These are phyloP conservation scores for Anagyrus pseudococci DNA, from an alignment of 2,888 invertebrate genomes.

Conservation along the genomic window DNA sequence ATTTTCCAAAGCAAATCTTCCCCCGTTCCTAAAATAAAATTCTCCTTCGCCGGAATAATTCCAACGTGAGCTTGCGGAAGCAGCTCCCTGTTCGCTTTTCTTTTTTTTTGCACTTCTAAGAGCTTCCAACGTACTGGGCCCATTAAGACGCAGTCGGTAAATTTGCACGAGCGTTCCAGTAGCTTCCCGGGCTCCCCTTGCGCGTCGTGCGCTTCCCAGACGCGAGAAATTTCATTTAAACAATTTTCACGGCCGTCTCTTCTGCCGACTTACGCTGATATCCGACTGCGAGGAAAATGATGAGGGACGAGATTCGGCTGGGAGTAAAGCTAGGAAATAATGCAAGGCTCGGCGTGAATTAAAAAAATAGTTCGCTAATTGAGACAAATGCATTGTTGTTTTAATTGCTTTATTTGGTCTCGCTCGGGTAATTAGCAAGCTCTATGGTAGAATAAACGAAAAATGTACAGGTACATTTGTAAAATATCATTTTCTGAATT, in stretches of 20 bases:
- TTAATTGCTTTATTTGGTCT: no score
- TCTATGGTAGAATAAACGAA: no score
- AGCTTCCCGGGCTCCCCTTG: no score
- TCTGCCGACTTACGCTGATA: background rate
- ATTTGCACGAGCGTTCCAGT: no score
- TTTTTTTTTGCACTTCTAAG: background rate
- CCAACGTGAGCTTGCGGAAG: background rate
- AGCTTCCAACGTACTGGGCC: slow-evolving; percentile 5
- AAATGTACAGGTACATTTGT: no score
- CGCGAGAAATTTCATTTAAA: slow-evolving; percentile 26
- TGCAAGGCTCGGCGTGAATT: background rate
- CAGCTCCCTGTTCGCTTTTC: background rate
- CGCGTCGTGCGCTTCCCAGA: slow-evolving; percentile 8
- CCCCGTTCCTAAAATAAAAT: background rate
- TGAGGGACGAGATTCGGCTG: background rate
- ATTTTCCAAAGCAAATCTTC: slow-evolving; percentile 7
- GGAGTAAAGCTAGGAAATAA: background rate
- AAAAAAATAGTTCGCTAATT: no score
- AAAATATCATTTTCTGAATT: no score
- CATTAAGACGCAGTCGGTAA: slow-evolving; percentile 29
- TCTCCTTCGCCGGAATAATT: background rate
- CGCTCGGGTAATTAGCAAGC: no score
- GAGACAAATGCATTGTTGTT: no score
- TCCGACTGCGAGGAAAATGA: background rate
- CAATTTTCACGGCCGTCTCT: slow-evolving; percentile 11